These are phyloP conservation scores for Pangasius mekongensis DNA, from an alignment of 2,797 vertebrate genomes.

Conservation along the genomic window DNA sequence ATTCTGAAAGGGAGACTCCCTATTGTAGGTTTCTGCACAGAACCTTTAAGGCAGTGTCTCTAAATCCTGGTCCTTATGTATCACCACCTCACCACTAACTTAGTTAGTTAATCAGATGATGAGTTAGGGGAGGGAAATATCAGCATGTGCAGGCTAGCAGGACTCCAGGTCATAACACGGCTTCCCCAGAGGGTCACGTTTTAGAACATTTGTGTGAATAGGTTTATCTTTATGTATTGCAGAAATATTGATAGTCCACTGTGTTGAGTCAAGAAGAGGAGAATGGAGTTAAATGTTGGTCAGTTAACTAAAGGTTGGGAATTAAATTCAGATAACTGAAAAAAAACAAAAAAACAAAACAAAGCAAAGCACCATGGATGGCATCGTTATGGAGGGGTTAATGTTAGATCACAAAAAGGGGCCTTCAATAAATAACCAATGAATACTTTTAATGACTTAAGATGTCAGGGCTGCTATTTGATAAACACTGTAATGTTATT, in stretches of 20 bases:
- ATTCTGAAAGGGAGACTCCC: not conserved
- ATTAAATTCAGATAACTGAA: not conserved
- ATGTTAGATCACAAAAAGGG: not conserved
- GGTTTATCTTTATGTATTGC: not conserved
- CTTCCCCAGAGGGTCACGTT: not conserved
- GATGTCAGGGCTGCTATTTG: not conserved
- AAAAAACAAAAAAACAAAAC: not conserved
- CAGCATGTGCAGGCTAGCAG: not conserved
- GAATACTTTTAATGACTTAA: not conserved
- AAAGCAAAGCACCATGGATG: no score
- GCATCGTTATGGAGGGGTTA: not conserved
- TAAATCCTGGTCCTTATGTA: not conserved
- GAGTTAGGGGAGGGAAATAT: not conserved
- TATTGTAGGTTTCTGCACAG: not conserved
- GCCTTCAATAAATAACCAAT: not conserved
- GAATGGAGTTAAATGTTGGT: not conserved
- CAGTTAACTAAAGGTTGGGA: not conserved
- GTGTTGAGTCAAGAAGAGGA: not conserved
- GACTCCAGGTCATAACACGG: no score
- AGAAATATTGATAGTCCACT: not conserved
- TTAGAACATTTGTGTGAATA: not conserved
- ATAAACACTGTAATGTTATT: not conserved
- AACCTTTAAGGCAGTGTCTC: not conserved
- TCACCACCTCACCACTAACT: not conserved
- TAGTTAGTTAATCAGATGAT: not conserved